Evolutionary conservation across 2,888 invertebrate genomes (phyloP), one percentile per base, ranked within the genome.

Genomic region (Dryadula phaetusa): DNA sequence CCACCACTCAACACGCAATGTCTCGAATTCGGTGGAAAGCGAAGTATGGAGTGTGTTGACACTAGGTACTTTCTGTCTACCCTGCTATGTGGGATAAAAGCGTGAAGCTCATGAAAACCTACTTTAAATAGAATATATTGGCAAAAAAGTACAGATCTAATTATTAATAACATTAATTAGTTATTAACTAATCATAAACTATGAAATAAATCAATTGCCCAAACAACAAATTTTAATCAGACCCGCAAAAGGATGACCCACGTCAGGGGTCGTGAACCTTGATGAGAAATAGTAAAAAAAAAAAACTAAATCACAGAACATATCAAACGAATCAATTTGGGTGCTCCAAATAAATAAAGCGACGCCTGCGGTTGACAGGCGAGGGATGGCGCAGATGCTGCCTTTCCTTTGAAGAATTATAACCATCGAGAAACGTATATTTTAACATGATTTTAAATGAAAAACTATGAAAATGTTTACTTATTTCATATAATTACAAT

Each of bases 321-420:
- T 81, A 84, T 85, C 84, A 86, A 81, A 85, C 87, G 82, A 87
- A 89, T 89, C 89, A 88, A 89, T 89, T 89, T 85, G 76, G 72
- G 64, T 58, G 68, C 72, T 71, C 68, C 72, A 71, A 70, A 73
- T 73, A 73, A 73, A 73, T 73, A 72, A 72, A 71, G 68, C 66
- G 85, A 74, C 69, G 78, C 77, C 85, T 90, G 90, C 77, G 88
- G 86, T 82, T 88, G 90, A 90, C 90, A 88, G 87, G 64, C 80
- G 82, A 83, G 88, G 86, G 87, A 67, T 49, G 65, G 87, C 84
- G 76, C 88, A 88, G 87, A 83, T 88, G 87, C 78, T 79, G 71
- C 82, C 78, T n/a, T n/a, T 63, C 74, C 79, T 58, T 32, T 58
- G 72, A 72, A 74, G 73, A 74, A 74, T 75, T 74, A 75, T 71